These are phyloP conservation scores for Drosophila varians DNA, from an alignment of 1,140 invertebrate genomes.

Conservation along the genomic window DNA sequence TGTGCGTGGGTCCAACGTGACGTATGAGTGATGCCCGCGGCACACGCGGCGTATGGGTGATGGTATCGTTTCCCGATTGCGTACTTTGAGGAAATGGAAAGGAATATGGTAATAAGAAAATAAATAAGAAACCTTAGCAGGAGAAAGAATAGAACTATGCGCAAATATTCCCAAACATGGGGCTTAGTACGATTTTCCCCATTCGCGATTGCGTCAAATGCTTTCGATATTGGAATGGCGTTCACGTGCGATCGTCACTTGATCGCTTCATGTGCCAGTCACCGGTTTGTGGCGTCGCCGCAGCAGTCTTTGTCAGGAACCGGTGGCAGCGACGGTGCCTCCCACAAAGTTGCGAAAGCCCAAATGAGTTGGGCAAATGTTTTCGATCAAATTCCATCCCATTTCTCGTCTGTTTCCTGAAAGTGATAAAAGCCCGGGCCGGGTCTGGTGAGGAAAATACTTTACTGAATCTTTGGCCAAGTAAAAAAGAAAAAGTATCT, in stretches of 20 bases:
- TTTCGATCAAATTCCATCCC: constrained; percentile 35
- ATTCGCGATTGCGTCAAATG: constrained; percentile 42
- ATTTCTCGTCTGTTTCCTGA: constrained; percentile 25
- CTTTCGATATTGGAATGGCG: constrained; percentile 41
- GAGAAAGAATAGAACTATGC: no score
- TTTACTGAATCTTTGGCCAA: not conserved
- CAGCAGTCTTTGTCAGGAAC: not conserved
- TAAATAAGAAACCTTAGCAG: no score
- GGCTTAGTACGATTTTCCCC: not conserved
- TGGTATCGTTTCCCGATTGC: constrained; percentile 32
- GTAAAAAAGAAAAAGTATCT: no score
- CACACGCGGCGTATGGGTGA: constrained; percentile 52
- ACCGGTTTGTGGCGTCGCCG: constrained; percentile 8
- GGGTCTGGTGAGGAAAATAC: not conserved
- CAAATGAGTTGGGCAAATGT: constrained; percentile 68
- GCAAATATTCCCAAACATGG: not conserved
- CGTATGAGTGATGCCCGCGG: constrained; percentile 60
- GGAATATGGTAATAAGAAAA: not conserved
- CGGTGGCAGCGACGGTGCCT: constrained; percentile 14
- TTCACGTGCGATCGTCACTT: constrained; percentile 78
- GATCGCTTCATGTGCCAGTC: constrained; percentile 64
- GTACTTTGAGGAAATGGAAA: constrained; percentile 16
- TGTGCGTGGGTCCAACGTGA: constrained; percentile 50
- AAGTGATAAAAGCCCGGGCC: constrained; percentile 19
- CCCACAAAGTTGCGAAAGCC: constrained; percentile 28